Conservation (phyloP, 2,888 invertebrate species). For the Dusona sp. region DNA sequence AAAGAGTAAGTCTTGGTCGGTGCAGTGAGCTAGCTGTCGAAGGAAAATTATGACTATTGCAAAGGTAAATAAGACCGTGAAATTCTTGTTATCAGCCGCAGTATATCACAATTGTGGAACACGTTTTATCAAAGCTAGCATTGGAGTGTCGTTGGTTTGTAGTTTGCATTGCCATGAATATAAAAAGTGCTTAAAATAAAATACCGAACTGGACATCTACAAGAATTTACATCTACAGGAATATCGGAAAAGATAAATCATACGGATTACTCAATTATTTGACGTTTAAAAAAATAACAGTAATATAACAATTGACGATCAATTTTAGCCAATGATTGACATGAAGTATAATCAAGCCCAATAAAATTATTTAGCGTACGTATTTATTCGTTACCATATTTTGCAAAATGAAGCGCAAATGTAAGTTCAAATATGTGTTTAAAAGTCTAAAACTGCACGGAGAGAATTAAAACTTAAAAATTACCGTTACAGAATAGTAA, state of each 20-base stretch:
- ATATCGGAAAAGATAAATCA: not conserved
- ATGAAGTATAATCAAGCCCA: not conserved
- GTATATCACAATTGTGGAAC: not conserved
- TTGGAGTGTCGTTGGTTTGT: not conserved
- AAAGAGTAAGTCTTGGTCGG: not conserved
- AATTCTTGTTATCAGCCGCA: constrained; percentile 5
- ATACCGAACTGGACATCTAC: not conserved
- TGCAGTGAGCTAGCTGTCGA: not conserved
- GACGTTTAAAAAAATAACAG: no score
- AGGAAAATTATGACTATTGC: not conserved
- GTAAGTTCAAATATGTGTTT: no score
- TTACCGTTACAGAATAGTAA: no score
- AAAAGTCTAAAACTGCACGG: no score
- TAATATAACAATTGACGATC: not conserved
- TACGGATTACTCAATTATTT: not conserved
- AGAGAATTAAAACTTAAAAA: no score
- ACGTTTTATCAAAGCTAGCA: not conserved
- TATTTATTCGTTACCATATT: not conserved
- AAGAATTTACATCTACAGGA: not conserved
- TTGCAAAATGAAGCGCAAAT: not conserved
- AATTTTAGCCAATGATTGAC: not conserved
- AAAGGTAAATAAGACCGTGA: constrained; percentile 10
- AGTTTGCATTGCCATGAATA: not conserved
- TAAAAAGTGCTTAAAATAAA: not conserved
- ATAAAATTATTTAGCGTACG: not conserved